Conservation (phyloP, 2,888 invertebrate species). For the Callyntrura sp. region DNA sequence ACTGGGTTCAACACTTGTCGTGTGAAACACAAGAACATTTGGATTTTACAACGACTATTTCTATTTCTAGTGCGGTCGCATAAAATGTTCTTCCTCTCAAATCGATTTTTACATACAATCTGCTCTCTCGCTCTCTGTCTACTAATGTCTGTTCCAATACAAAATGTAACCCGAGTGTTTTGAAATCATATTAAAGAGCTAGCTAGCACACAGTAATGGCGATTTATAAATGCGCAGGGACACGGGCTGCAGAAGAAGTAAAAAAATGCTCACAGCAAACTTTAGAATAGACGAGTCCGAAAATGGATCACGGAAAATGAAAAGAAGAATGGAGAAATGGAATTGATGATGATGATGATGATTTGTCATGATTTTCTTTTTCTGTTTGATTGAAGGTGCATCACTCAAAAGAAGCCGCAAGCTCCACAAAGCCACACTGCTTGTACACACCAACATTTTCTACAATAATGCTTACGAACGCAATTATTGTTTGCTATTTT, state of each 20-base stretch:
- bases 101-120: too few species aligned
- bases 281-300: conserved; percentile 21
- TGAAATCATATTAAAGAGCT: background rate
- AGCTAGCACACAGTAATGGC: background rate
- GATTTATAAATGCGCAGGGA: background rate
- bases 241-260: background rate
- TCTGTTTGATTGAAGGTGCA: conserved; percentile 70
- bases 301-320: conserved; percentile 72
- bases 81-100: background rate
- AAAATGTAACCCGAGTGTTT: background rate
- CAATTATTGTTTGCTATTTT: conserved; percentile 58
- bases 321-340: conserved; percentile 46
- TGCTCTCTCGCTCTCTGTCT: too few species aligned
- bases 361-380: conserved; percentile 74
- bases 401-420: conserved; percentile 72
- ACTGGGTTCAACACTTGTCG: conserved; percentile 24
- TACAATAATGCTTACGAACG: conserved; percentile 16
- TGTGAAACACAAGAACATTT: too few species aligned
- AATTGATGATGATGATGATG: conserved; percentile 52
- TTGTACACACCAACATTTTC: conserved; percentile 5
- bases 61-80: background rate
- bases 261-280: conserved; percentile 39
- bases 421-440: conserved; percentile 1
- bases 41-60: background rate
- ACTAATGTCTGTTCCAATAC: too few species aligned